phyloP scores from a whole-genome alignment of 2,888 invertebrate genomes.

The Tinea pellionella region DNA sequence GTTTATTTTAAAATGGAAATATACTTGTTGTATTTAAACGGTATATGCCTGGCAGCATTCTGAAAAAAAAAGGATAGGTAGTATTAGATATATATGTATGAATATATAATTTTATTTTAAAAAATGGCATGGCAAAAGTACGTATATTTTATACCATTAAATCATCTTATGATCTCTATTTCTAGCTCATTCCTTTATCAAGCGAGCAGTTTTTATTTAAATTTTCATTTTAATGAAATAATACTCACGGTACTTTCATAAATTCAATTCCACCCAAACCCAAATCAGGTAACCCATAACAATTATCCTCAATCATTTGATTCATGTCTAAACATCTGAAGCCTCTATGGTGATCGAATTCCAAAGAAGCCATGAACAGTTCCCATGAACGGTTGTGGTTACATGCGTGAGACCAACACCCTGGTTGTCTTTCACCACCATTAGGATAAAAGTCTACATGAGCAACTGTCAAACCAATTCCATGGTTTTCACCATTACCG shows the following conservation, averaged over 20 bases:
- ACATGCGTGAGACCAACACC: slow-evolving; percentile 17
- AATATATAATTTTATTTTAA: too few species aligned
- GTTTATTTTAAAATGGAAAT: not conserved
- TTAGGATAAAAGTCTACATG: slow-evolving; percentile 17
- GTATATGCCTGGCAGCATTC: not conserved
- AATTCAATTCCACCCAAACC: slow-evolving; percentile 13
- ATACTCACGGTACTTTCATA: slow-evolving; percentile 9
- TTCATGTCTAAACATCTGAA: slow-evolving; percentile 14
- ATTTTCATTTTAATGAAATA: not conserved
- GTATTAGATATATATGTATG: too few species aligned
- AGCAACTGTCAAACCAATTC: not conserved
- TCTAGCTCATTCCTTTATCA: too few species aligned
- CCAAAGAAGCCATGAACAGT: slow-evolving; percentile 17
- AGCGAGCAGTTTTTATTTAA: too few species aligned
- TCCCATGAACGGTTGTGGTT: slow-evolving; percentile 18
- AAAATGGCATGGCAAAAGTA: too few species aligned
- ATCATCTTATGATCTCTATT: too few species aligned
- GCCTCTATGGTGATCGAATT: slow-evolving; percentile 12
- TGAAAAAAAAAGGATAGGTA: not conserved
- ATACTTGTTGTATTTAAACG: not conserved
- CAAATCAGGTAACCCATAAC: slow-evolving; percentile 9
- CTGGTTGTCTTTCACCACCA: slow-evolving; percentile 26
- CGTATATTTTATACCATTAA: too few species aligned
- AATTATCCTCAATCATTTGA: slow-evolving; percentile 15
- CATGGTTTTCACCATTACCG: not conserved